These are phyloP conservation scores for Platichthys stellatus DNA, from an alignment of 2,113 vertebrate species.

Conservation along the genomic window DNA sequence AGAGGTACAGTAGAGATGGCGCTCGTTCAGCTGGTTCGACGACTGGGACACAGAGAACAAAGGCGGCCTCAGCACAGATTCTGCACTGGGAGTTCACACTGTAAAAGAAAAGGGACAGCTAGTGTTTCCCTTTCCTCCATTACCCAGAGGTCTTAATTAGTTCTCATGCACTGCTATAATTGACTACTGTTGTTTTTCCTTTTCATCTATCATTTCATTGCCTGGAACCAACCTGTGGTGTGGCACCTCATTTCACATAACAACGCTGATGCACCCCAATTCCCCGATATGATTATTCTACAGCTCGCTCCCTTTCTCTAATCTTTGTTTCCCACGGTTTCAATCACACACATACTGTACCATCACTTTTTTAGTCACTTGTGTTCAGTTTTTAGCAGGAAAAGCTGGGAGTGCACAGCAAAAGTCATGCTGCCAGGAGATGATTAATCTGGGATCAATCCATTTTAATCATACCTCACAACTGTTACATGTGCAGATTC, in stretches of 20 bases:
- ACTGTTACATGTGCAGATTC: constrained; percentile 5
- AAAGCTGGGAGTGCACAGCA: background rate
- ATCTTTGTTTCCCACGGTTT: constrained; percentile 17
- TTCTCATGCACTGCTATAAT: constrained; percentile 80
- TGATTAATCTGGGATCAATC: constrained; percentile 40
- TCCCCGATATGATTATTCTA: constrained; percentile 69
- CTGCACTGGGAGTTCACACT: constrained; percentile 73
- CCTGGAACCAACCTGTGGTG: constrained; percentile 72
- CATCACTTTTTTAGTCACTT: background rate
- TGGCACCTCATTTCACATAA: constrained; percentile 71
- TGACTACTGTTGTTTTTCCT: constrained; percentile 79
- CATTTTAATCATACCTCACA: constrained; percentile 28
- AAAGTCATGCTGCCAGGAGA: background rate
- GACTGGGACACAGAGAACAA: constrained; percentile 73
- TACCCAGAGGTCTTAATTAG: constrained; percentile 86
- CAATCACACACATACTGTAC: constrained; percentile 11
- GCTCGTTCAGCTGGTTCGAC: constrained; percentile 57
- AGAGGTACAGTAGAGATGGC: constrained; percentile 30
- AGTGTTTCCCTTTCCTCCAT: constrained; percentile 74
- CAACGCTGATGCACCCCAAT: constrained; percentile 61
- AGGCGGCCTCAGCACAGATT: constrained; percentile 59
- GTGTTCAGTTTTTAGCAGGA: constrained; percentile 21
- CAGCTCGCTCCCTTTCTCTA: constrained; percentile 16
- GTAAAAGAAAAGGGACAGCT: constrained; percentile 60
- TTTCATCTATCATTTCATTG: constrained; percentile 79